Base-by-base conservation (phyloP, 2,888 invertebrate species). In the Agrochola litura region DNA sequence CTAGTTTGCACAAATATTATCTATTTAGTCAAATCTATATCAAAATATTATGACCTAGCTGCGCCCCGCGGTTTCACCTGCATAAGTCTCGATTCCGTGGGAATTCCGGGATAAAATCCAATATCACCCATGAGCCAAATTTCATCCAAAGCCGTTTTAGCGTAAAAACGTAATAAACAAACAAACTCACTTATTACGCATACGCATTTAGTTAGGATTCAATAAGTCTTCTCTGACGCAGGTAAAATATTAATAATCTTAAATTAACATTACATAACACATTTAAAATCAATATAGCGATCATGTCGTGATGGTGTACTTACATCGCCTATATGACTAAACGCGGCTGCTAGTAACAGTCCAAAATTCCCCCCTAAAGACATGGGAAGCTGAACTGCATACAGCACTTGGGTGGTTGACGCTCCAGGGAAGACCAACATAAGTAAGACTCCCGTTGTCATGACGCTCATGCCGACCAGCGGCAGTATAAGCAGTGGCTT, bases 311-410 rank as follows among this genome's bases (percentile, higher is more conserved):
- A 0, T 22, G 49, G 58, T 58, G 80, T 81, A 95, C 98, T 98
- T 84, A 98, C 98, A 91, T 98, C 98, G 30, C 98, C 98, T 73
- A 98, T 97, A 92, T 98, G 98, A 92, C 98, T 98, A 95, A 98
- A 98, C 66, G 98, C 97, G 0, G 98, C 98, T 95, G 98, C 98
- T 81, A 98, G 97, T 94, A 98, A 97, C 69, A 98, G 97, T 88
- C 98, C 98, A 71, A 98, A 97, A 68, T 98, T 97, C 0, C 98
- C 98, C 52, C 97, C 97, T 52, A 97, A 94, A 76, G 98, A 98
- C 97, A 98, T 98, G 0, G 98, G 98, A 76, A 98, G 94, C 84
- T 96, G 95, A 8, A 97, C 95, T 8, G 92, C 91, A 77, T 97
- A 97, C 30, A 97, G 85, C 8, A 96, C 95, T 91, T 95, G 95